These are phyloP conservation scores for Fragum whitleyi DNA, from an alignment of 2,888 invertebrate species.

Conservation along the genomic window DNA sequence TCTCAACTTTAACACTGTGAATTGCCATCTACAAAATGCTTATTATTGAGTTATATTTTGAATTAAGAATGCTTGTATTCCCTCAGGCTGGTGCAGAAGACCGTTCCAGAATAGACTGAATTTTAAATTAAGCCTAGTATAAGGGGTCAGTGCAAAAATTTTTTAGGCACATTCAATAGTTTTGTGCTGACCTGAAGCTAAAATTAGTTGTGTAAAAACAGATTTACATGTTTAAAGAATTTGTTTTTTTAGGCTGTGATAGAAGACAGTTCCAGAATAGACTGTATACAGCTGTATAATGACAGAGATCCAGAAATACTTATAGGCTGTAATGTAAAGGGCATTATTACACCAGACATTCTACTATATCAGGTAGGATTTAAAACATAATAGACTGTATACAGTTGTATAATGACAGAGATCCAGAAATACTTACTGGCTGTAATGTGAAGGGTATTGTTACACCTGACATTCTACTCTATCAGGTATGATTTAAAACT, in stretches of 20 bases:
- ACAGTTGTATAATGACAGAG: conserved; percentile 47
- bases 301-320: conserved; percentile 62
- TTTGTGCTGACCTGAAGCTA: too few species aligned
- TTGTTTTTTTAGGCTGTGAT: conserved; percentile 62
- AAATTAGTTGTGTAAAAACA: too few species aligned
- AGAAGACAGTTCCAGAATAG: conserved; percentile 67
- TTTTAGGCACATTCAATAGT: too few species aligned
- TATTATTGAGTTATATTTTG: too few species aligned
- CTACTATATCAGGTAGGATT: conserved; percentile 73
- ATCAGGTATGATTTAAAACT: conserved; percentile 70
- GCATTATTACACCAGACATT: conserved; percentile 76
- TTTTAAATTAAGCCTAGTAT: too few species aligned
- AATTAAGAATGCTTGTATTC: too few species aligned
- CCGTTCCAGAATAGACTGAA: conserved; percentile 66
- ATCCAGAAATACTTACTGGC: conserved; percentile 63
- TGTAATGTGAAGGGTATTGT: conserved; percentile 70
- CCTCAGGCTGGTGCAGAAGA: conserved; percentile 67
- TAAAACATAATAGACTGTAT: conserved; percentile 64
- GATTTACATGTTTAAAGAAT: too few species aligned
- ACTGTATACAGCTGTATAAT: conserved; percentile 57
- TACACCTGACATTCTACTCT: conserved; percentile 76
- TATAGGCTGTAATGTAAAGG: conserved; percentile 63
- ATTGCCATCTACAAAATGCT: too few species aligned
- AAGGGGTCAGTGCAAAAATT: too few species aligned
- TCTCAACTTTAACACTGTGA: too few species aligned